Conservation (phyloP, 2,888 invertebrate genomes). For the Slavum lentiscoides region DNA sequence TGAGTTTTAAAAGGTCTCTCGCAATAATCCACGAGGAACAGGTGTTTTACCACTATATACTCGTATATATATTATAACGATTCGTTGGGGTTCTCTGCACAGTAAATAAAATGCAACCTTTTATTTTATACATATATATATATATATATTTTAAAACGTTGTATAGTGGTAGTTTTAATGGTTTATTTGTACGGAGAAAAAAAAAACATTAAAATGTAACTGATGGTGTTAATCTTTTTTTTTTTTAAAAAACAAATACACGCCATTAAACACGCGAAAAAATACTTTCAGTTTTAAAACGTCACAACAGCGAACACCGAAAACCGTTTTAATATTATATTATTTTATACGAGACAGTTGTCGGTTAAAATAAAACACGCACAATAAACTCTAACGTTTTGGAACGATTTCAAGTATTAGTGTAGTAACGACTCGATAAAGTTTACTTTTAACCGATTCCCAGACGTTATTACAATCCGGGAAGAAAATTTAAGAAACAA, state of each 20-base stretch:
- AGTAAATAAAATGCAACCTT: neutral
- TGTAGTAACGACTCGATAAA: no score
- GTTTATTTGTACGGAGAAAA: neutral
- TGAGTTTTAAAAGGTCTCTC: neutral
- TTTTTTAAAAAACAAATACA: conserved; percentile 7
- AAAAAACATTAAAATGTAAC: conserved; percentile 13
- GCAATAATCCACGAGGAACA: neutral
- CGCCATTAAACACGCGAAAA: conserved; percentile 21
- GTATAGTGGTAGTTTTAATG: neutral
- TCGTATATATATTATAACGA: neutral
- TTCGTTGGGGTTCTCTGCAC: neutral
- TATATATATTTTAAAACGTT: neutral
- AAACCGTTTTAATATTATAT: conserved; percentile 7
- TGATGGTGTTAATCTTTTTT: neutral
- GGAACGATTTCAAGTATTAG: no score
- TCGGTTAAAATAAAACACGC: conserved; percentile 13
- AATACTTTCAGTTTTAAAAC: conserved; percentile 3
- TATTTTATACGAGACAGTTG: neutral
- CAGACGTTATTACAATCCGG: no score
- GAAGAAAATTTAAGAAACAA: no score
- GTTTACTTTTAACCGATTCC: no score
- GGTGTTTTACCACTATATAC: neutral
- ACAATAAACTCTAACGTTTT: no score
- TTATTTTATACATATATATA: neutral
- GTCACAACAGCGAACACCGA: neutral